These are phyloP conservation scores for Loripinus fragilis DNA, from an alignment of 2,888 invertebrate genomes.

Conservation along the genomic window DNA sequence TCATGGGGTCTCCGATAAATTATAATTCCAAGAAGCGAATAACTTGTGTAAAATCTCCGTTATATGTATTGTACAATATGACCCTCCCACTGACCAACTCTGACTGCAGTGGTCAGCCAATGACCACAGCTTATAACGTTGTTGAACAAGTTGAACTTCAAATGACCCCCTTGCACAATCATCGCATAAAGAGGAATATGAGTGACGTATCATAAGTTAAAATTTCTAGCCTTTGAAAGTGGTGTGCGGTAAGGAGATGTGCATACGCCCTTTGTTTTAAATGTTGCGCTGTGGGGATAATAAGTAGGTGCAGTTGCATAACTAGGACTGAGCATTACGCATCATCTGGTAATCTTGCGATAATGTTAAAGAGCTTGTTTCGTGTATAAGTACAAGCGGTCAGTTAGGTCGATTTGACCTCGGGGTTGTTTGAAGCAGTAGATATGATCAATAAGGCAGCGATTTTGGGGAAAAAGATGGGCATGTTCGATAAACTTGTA, in stretches of 20 bases:
- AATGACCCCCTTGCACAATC: conserved; percentile 75
- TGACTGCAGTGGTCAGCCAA: conserved; percentile 63
- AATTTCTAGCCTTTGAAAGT: neutral
- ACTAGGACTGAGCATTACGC: conserved; percentile 9
- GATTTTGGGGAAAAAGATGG: conserved; percentile 49
- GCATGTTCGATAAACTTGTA: conserved; percentile 50
- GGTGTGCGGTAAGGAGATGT: conserved; percentile 3
- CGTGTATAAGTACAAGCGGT: conserved; percentile 13
- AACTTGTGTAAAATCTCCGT: conserved; percentile 15
- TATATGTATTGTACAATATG: conserved; percentile 55
- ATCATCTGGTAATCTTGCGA: neutral
- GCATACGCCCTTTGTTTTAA: conserved; percentile 19
- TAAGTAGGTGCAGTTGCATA: neutral
- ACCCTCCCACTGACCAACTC: conserved; percentile 51
- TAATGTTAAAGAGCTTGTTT: conserved; percentile 3
- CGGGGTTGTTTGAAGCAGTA: conserved; percentile 36
- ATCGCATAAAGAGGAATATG: conserved; percentile 69
- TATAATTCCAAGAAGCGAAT: conserved; percentile 28
- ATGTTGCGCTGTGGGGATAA: neutral
- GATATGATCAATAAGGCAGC: conserved; percentile 41
- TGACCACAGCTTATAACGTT: conserved; percentile 75
- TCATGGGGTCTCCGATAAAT: conserved; percentile 20
- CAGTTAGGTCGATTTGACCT: conserved; percentile 51
- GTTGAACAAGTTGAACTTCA: conserved; percentile 71
- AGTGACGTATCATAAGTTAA: conserved; percentile 52